Percentiles rank a stretch among this genome's conserved stretches.
Evolutionary conservation across 2,113 vertebrate species (phyloP).

Genomic region (Turnix velox): DNA sequence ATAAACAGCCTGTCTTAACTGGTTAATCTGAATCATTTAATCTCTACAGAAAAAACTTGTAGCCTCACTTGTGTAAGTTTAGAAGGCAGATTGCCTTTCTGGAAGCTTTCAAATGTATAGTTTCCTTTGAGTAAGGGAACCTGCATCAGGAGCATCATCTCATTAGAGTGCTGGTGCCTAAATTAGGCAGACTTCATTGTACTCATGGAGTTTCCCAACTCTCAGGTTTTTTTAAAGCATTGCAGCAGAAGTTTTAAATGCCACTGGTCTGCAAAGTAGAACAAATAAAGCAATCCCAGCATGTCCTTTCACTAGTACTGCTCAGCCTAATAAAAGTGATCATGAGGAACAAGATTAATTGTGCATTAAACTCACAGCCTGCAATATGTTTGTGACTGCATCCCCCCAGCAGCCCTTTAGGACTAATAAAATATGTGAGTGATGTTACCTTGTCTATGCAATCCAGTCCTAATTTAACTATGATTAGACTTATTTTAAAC

Average conservation of each 20-base stretch:
- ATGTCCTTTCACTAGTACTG: background rate
- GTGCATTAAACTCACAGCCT: background rate
- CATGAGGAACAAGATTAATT: background rate
- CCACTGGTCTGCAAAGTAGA: background rate
- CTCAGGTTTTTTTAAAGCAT: background rate
- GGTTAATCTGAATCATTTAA: slow-evolving; percentile 44
- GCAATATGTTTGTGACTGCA: background rate
- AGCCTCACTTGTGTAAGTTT: background rate
- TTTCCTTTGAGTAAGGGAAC: background rate
- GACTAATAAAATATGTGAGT: background rate
- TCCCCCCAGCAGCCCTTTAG: background rate
- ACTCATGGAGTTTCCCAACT: background rate
- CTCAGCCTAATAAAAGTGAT: slow-evolving; percentile 6
- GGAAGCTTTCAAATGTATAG: background rate
- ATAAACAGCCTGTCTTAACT: background rate
- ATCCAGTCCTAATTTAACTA: background rate
- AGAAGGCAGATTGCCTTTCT: background rate
- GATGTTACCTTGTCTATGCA: background rate
- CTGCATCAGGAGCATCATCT: background rate
- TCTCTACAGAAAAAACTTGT: background rate
- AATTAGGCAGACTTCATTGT: background rate
- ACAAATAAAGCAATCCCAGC: background rate
- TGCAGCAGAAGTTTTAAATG: background rate
- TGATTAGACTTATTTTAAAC: background rate
- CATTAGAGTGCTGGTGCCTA: background rate